A percentile compares a stretch with the other conserved stretches of the same genome.
phyloP scores from a whole-genome alignment of 2,797 vertebrate genomes.

The Mormyrus hasselquistii region DNA sequence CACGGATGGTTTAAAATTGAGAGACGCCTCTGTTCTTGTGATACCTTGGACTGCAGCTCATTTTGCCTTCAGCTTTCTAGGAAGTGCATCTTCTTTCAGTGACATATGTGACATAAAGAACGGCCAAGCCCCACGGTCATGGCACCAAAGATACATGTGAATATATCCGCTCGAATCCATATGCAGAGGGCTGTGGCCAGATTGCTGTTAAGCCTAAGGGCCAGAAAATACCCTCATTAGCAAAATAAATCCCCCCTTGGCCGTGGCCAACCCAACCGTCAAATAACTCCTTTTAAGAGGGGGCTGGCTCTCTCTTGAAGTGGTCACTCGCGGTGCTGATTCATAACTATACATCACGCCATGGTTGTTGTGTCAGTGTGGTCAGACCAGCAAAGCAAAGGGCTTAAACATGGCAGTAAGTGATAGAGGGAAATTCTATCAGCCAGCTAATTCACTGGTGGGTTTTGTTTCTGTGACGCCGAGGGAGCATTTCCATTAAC shows the following conservation, averaged over 20 bases:
- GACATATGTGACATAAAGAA: background rate
- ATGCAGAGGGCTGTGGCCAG: background rate
- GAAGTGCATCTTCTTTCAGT: background rate
- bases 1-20: background rate
- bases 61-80: background rate
- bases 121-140: background rate
- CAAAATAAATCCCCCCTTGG: background rate
- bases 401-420: background rate
- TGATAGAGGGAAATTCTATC: background rate
- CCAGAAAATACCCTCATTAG: constrained; percentile 7
- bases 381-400: background rate
- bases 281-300: background rate
- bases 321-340: background rate
- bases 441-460: background rate
- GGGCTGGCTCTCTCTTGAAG: background rate
- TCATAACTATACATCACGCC: background rate
- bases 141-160: background rate
- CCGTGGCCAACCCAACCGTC: background rate
- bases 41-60: background rate
- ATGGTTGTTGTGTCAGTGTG: background rate
- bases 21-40: background rate
- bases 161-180: background rate
- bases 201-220: background rate
- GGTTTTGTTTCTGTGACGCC: background rate
- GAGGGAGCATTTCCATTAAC: constrained; percentile 9